phyloP scores from a whole-genome alignment of 2,888 invertebrate species.

The Sceliomorpha sp. region DNA sequence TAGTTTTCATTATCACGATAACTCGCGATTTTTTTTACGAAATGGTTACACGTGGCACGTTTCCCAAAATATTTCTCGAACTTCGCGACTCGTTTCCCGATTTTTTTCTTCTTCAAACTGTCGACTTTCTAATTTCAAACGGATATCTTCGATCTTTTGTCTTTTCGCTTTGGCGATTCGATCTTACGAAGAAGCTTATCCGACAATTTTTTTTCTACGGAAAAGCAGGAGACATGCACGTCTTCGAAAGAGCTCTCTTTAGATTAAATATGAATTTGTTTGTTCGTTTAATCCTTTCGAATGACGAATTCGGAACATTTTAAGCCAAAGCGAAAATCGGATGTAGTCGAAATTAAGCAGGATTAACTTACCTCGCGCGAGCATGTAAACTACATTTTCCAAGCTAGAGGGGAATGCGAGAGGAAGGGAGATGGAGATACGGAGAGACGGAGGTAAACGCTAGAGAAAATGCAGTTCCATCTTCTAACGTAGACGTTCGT shows the following conservation, averaged over 20 bases:
- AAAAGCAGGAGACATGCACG: no score
- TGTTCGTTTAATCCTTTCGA: neutral
- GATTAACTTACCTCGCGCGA: conserved; percentile 16
- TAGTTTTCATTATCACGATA: no score
- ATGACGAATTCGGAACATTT: conserved; percentile 6
- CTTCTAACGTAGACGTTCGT: conserved; percentile 28
- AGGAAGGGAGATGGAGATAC: neutral
- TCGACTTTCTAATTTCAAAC: no score
- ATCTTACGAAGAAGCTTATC: no score
- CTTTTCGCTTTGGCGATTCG: no score
- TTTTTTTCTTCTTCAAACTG: no score
- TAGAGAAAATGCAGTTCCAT: conserved; percentile 14
- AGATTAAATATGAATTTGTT: conserved; percentile 16
- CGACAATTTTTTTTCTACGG: no score
- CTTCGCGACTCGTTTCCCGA: no score
- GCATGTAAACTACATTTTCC: neutral
- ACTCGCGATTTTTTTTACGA: neutral
- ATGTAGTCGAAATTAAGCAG: conserved; percentile 23
- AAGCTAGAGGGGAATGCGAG: neutral
- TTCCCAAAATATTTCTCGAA: no score
- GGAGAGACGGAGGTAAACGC: neutral
- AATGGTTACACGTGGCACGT: neutral
- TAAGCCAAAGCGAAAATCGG: conserved; percentile 25
- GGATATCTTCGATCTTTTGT: no score
- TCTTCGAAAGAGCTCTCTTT: no score